phyloP scores from a whole-genome alignment of 1,140 invertebrate genomes.

The Mesaphorura yosii region DNA sequence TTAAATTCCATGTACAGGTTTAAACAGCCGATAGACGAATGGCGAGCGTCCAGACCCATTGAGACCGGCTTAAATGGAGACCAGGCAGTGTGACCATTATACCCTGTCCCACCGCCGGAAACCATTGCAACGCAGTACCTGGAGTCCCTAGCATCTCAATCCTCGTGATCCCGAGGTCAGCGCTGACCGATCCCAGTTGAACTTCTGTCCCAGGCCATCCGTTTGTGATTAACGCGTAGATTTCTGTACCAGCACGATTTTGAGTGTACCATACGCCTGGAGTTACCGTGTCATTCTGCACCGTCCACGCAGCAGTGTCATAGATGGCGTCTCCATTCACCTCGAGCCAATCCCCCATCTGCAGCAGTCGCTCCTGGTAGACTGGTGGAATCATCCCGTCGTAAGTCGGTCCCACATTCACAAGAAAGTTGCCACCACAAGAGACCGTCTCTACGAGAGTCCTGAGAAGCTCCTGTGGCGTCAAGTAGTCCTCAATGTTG shows the following conservation, averaged over 20 bases:
- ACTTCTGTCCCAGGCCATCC: no score
- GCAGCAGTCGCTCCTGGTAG: conserved; percentile 46
- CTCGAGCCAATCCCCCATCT: conserved; percentile 45
- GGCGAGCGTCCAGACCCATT: no score
- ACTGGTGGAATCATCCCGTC: conserved; percentile 46
- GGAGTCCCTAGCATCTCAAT: no score
- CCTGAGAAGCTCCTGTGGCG: conserved; percentile 56
- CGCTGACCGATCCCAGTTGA: no score
- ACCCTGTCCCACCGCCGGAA: no score
- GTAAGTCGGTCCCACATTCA: conserved; percentile 47
- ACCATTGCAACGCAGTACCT: no score
- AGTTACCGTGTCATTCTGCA: not conserved
- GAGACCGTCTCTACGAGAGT: conserved; percentile 67
- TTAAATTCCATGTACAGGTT: no score
- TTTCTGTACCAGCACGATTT: not conserved
- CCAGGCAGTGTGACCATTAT: no score
- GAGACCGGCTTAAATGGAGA: no score
- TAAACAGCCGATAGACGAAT: no score
- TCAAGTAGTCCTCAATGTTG: conserved; percentile 53
- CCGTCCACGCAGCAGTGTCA: conserved; percentile 36
- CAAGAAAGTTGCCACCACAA: conserved; percentile 56
- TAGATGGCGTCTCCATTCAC: conserved; percentile 50
- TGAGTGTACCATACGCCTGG: not conserved
- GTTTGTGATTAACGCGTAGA: no score
- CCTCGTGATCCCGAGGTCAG: no score